phyloP scores from a whole-genome alignment of 2,797 vertebrate genomes.

The Merluccius polli region DNA sequence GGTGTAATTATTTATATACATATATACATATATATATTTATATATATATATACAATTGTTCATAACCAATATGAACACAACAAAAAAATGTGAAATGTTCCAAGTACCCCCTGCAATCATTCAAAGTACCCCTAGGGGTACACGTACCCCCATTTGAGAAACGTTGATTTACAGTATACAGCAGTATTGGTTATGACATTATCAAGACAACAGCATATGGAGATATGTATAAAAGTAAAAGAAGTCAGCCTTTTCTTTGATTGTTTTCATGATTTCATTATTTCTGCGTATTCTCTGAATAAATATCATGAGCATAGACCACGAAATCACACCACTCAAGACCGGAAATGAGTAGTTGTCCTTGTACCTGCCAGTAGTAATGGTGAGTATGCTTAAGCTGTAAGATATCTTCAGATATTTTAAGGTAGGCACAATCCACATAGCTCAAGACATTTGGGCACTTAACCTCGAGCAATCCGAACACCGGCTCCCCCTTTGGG shows the following conservation, averaged over 20 bases:
- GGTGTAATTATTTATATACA: too few relatives aligned
- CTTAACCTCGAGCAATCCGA: conserved; percentile 20
- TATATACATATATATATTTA: too few relatives aligned
- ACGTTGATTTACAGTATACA: too few relatives aligned
- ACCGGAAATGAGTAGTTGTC: background rate
- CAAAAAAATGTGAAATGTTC: too few relatives aligned
- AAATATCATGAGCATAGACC: background rate
- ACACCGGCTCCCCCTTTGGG: conserved; percentile 8
- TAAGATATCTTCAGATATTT: background rate
- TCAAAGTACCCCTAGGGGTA: too few relatives aligned
- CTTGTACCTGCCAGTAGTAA: background rate
- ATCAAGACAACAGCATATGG: background rate
- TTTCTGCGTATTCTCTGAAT: background rate
- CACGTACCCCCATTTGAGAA: too few relatives aligned
- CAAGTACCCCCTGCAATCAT: too few relatives aligned
- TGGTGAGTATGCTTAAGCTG: background rate
- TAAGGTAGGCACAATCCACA: conserved; percentile 2
- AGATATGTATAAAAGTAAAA: conserved; percentile 1
- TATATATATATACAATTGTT: too few relatives aligned
- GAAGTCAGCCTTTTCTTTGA: background rate
- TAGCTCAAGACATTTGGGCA: conserved; percentile 18
- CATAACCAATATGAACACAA: too few relatives aligned
- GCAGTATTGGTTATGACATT: too few relatives aligned
- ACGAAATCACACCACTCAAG: background rate
- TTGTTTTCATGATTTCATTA: background rate